Evolutionary conservation across 2,113 vertebrate genomes (phyloP).

Genomic region (Montifringilla adamsi): DNA sequence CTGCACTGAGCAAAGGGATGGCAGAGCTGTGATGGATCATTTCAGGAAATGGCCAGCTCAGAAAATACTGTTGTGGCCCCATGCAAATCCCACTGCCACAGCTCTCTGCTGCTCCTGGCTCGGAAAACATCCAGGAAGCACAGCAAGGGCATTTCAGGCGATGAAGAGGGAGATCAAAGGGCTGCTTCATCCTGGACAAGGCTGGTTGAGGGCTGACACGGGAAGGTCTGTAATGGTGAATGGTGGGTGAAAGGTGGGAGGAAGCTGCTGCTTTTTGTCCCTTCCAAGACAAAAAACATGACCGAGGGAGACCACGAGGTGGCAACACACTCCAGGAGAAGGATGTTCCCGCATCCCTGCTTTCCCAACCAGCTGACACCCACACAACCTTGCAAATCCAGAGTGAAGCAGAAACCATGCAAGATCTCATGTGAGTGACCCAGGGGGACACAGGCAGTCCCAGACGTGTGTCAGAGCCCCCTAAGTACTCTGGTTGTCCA

Average conservation of each 20-base stretch:
- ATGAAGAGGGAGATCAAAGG: background rate
- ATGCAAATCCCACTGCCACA: background rate
- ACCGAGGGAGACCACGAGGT: slow-evolving; percentile 25
- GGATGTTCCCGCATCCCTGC: background rate
- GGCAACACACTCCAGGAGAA: slow-evolving; percentile 42
- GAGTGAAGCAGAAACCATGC: background rate
- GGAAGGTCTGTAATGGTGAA: background rate
- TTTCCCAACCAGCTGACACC: fast-evolving
- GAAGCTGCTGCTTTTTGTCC: background rate
- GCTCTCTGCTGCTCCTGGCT: background rate
- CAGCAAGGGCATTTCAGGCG: background rate
- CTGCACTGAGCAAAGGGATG: fast-evolving
- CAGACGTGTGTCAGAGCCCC: background rate
- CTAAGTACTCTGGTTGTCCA: background rate
- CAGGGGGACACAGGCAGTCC: background rate
- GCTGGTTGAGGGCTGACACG: fast-evolving
- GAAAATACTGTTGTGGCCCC: fast-evolving
- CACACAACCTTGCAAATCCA: background rate
- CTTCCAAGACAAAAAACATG: background rate
- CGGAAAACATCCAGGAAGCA: fast-evolving
- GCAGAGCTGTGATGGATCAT: background rate
- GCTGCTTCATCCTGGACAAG: background rate
- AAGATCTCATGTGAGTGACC: background rate
- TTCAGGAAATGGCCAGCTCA: background rate
- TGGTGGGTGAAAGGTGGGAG: background rate